Base-by-base conservation (phyloP, 2,888 invertebrate genomes). In the Leucophora obtusa region DNA sequence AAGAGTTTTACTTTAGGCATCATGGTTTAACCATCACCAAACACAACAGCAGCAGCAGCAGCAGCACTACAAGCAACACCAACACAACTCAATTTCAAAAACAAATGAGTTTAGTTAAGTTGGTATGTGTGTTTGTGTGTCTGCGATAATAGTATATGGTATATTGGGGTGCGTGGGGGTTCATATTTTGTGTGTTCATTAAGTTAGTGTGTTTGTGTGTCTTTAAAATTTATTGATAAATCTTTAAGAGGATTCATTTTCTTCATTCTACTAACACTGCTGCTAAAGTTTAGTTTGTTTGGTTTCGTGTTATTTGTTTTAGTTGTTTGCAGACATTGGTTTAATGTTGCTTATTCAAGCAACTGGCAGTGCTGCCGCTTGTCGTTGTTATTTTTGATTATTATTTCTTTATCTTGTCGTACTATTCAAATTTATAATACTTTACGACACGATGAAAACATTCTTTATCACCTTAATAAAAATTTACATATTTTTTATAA, bases 1-100 rank as follows among this genome's bases (percentile, higher is more conserved):
- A 28, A n/a, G 35, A 50, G 51, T 51, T 58, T 65, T n/a, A 38
- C 51, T 47, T 14, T 18, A 50, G 43, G 43, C 43, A 47, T 47
- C 43, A 47, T 47, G 6, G 6, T 18, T 59, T 11, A 35, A 14
- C 43, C 58, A 68, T 47, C n/a, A 58, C 17, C 43, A n/a, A n/a
- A n/a, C n/a, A n/a, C n/a, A 43, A 43, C 43, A 43, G 14, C 14
- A 38, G n/a, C 43, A 47, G n/a, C 43, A 47, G 1, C 43, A 47
- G 14, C 6, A n/a, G 6, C 14, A 47, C 43, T n/a, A 47, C 2
- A 14, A 47, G 5, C n/a, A 47, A 47, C 43, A n/a, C n/a, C 43
- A 47, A 11, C 38, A 11, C 10, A 38, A 47, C 43, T n/a, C 1
- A 4, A 47, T 47, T n/a, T 5, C 14, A 43, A 43, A 35, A 43